Evolutionary conservation across 1,140 invertebrate species (phyloP), one percentile per base, ranked within the genome.

Genomic region (Papilio xuthus): DNA sequence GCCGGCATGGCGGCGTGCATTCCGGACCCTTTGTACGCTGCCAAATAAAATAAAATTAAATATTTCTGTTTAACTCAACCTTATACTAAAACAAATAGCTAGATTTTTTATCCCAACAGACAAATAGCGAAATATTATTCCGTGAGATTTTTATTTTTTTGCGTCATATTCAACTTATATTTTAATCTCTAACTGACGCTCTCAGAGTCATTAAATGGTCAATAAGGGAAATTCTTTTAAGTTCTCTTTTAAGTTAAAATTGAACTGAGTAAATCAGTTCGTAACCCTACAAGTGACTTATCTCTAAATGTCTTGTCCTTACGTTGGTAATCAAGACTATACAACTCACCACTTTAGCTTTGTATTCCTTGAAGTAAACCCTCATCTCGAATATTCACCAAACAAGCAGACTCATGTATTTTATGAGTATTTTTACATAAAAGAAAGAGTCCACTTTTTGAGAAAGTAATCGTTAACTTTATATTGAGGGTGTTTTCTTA

Each of bases 351-450:
- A 86, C 81, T 85, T 90, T 92, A 71, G 86, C 76, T 79, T 89
- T 92, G 81, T 88, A 90, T 77, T 93, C 91, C 85, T 93, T 93
- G 84, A 93, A 93, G 81, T 93, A 93, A 70, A 93, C 89, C 80
- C 90, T 84, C 91, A 93, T 93, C 63, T 82, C 86, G 84, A 78
- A 80, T 80, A 80, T 79, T 83, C 78, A 82, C 78, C 84, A 76
- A 81, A 77, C 67, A 53, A 78, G 84, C 44, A 13, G 50, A 82
- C 90, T 93, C 91, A 85, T 87, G 85, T 88, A 87, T 83, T 92
- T 88, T 92, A 93, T 92, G 91, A 85, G 76, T 78, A 78, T 23
- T 56, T 44, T 83, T 75, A 86, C 91, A 92, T 93, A 93, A 89
- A 87, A 85, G 81, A 85, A 89, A 86, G 91, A 93, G 85, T 83